Evolutionary conservation across 2,797 vertebrate species (phyloP).

Genomic region (Girardinus metallicus): DNA sequence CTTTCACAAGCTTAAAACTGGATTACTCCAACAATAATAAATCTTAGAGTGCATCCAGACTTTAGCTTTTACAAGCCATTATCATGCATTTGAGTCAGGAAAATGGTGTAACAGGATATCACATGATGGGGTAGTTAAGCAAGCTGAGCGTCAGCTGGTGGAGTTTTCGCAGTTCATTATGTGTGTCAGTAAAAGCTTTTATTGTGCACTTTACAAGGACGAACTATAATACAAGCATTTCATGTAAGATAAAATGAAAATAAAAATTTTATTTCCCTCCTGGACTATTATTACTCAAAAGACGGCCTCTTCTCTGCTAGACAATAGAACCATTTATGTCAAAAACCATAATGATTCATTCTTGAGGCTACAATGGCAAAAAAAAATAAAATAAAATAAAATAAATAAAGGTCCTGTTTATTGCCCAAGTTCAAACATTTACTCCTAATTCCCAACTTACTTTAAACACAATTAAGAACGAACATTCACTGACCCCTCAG

Average conservation of each 20-base stretch:
- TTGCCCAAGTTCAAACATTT: not conserved
- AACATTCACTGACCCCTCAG: not conserved
- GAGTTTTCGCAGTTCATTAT: slow-evolving; percentile 19
- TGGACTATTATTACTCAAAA: not conserved
- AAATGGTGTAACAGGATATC: slow-evolving; percentile 37
- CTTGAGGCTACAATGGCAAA: not conserved
- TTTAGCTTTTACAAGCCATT: slow-evolving; percentile 39
- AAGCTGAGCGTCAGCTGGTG: slow-evolving; percentile 36
- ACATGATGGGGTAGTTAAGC: slow-evolving; percentile 20
- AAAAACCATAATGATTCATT: not conserved
- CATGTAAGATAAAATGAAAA: not conserved
- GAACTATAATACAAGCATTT: slow-evolving; percentile 9
- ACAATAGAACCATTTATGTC: not conserved
- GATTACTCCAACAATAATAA: slow-evolving; percentile 27
- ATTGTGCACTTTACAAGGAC: slow-evolving; percentile 12
- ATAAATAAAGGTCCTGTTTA: not conserved
- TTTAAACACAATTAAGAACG: not conserved
- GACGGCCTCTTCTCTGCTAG: not conserved
- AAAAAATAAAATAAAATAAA: not conserved
- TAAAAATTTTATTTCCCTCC: not conserved
- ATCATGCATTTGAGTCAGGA: slow-evolving; percentile 33
- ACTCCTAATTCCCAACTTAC: not conserved
- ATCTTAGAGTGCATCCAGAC: slow-evolving; percentile 38
- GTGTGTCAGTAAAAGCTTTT: slow-evolving; percentile 31
- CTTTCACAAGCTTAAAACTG: slow-evolving; percentile 30